Conservation (phyloP, 2,888 invertebrate species). For the Drosophila cyrtoloma region DNA sequence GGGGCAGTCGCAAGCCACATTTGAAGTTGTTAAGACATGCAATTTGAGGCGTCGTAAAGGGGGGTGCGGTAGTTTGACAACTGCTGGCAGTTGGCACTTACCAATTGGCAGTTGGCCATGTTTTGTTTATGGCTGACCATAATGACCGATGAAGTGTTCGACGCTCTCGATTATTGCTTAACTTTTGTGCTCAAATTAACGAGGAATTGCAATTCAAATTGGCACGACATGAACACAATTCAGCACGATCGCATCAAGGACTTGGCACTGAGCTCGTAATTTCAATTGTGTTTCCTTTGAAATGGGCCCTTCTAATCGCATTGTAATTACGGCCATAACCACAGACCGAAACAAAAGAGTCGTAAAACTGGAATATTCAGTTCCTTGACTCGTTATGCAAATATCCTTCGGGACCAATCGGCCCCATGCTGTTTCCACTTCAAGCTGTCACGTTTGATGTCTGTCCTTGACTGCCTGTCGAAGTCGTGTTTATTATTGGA, state of each 20-base stretch:
- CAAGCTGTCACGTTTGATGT: constrained; percentile 21
- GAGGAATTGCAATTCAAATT: constrained; percentile 66
- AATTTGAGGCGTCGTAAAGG: constrained; percentile 30
- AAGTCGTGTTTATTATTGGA: constrained; percentile 9
- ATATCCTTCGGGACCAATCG: constrained; percentile 17
- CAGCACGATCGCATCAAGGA: constrained; percentile 21
- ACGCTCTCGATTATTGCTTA: constrained; percentile 53
- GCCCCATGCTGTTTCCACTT: constrained; percentile 3
- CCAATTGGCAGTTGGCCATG: constrained; percentile 49
- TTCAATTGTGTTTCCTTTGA: constrained; percentile 41
- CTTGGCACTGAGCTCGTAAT: constrained; percentile 10
- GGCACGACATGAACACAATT: constrained; percentile 59
- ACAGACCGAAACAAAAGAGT: constrained; percentile 6
- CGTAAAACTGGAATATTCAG: constrained; percentile 22
- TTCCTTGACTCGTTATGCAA: constrained; percentile 38
- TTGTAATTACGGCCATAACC: constrained; percentile 48
- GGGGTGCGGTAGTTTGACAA: constrained; percentile 25
- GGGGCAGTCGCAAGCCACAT: constrained; percentile 11
- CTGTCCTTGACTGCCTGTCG: constrained; percentile 22
- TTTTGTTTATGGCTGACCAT: constrained; percentile 68
- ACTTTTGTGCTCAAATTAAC: constrained; percentile 65
- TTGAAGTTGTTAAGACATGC: constrained; percentile 38
- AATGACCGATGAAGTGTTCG: constrained; percentile 67
- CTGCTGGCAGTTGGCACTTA: constrained; percentile 11
- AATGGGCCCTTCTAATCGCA: constrained; percentile 41